phyloP scores from a whole-genome alignment of 2,113 vertebrate genomes.

The Ciconia boyciana region DNA sequence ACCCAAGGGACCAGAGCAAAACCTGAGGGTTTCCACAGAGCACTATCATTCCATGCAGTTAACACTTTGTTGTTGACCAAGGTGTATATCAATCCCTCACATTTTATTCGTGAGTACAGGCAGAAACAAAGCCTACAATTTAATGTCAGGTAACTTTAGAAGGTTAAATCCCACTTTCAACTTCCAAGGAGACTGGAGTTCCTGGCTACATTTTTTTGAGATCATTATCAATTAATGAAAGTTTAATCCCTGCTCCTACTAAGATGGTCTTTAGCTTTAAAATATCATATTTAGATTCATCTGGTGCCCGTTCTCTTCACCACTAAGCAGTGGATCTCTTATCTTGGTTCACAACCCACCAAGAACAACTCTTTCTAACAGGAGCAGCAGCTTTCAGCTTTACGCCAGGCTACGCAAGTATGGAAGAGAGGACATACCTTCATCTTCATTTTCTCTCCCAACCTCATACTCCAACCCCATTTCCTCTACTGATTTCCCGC shows the following conservation, averaged over 20 bases:
- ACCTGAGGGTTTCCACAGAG: neutral
- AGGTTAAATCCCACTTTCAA: neutral
- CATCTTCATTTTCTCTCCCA: neutral
- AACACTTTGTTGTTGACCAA: neutral
- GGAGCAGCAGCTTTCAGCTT: neutral
- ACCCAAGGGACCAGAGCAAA: neutral
- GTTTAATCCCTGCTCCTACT: neutral
- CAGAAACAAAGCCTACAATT: neutral
- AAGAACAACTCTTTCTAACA: neutral
- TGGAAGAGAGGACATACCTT: neutral
- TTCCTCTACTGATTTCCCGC: neutral
- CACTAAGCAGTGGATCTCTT: neutral
- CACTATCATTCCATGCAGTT: neutral
- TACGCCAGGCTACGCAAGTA: rapidly evolving
- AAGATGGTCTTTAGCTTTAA: neutral
- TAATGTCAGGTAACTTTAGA: neutral
- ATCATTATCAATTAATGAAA: neutral
- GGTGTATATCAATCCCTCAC: neutral
- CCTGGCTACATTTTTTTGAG: neutral
- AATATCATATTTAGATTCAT: neutral
- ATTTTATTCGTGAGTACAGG: neutral
- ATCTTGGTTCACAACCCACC: neutral
- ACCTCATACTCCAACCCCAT: neutral
- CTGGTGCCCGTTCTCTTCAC: neutral
- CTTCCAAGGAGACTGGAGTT: neutral